Percentiles rank a stretch among this genome's conserved stretches.
Evolutionary conservation across 1,140 invertebrate genomes (phyloP).

Genomic region (Monochamus saltuarius): DNA sequence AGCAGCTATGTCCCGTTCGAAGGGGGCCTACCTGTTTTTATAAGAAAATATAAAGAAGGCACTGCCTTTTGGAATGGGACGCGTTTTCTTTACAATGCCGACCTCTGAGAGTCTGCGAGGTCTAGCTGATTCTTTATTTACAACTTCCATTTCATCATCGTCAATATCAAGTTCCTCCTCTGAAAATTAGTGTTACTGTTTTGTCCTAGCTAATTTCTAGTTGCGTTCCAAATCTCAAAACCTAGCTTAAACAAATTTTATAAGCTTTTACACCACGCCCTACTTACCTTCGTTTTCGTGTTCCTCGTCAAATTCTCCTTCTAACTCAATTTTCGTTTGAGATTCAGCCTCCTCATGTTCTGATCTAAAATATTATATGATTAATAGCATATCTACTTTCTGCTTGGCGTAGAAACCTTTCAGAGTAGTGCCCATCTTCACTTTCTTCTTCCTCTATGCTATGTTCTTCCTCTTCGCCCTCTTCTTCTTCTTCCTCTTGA

Average conservation of each 20-base stretch:
- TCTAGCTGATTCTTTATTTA: conserved; percentile 62
- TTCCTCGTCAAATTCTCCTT: conserved; percentile 60
- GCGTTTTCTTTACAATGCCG: conserved; percentile 81
- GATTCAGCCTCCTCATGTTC: conserved; percentile 73
- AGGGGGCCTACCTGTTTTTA: conserved; percentile 77
- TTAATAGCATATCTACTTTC: conserved; percentile 13
- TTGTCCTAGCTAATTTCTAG: conserved; percentile 25
- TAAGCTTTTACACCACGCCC: neutral
- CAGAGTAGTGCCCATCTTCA: conserved; percentile 67
- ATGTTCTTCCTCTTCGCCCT: conserved; percentile 57
- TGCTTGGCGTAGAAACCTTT: conserved; percentile 53
- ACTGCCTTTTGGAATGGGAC: conserved; percentile 90
- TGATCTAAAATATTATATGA: conserved; percentile 54
- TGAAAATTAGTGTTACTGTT: conserved; percentile 48
- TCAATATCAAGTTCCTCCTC: conserved; percentile 47
- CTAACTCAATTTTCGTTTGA: conserved; percentile 66
- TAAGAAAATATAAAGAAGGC: conserved; percentile 96
- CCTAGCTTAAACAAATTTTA: conserved; percentile 13
- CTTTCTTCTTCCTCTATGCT: conserved; percentile 65
- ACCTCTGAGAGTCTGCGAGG: conserved; percentile 90
- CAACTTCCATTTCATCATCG: conserved; percentile 32
- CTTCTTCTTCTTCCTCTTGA: conserved; percentile 57
- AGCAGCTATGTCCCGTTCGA: conserved; percentile 49
- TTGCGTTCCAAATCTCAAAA: conserved; percentile 15
- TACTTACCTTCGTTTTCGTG: conserved; percentile 53